Evolutionary conservation across 2,797 vertebrate genomes (phyloP), one percentile per base, ranked within the genome.

Genomic region (Enoplosus armatus): DNA sequence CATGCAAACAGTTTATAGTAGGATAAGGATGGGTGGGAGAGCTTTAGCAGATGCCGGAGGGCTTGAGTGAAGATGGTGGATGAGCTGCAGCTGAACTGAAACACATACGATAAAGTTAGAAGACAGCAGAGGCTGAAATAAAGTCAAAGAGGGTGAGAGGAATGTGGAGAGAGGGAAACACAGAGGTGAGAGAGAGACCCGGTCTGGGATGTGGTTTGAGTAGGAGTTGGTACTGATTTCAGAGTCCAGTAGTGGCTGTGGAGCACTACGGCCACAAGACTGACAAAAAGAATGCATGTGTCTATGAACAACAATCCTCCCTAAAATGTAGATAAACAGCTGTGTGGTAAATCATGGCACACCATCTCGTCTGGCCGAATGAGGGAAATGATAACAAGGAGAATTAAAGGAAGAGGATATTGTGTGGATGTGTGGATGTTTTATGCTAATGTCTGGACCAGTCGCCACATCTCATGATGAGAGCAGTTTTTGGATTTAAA

Each of bases 1-100:
- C 80, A 58, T 78, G 87, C 93, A 94, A 95, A 95, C 92, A 92
- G 92, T 95, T 95, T 95, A 93, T 61, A 91, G 86, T 80, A 63
- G 72, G 80, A 72, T 72, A 71, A 66, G 70, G 87, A 86, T 33
- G 82, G 66, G 58, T 70, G 79, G 75, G 71, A 79, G 75, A 76
- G 68, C 75, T 75, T 87, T 71, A 39, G 72, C 82, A 81, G 65
- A 87, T 78, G 78, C 65, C 62, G 18, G 67, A 82, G 24, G 26
- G 66, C 47, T 75, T 60, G 18, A 33, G 60, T 63, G 26, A 66
- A 54, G 66, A 81, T 43, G n/a, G 64, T 48, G 58, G 65, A 79
- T 16, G 43, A 78, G 41, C 43, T 45, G 20, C 61, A 73, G 53
- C 53, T 71, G 53, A 80, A 62, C 35, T 16, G 15, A 77, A 74